Conservation (phyloP, 1,140 invertebrate genomes). For the Chironomus striatipennis region DNA sequence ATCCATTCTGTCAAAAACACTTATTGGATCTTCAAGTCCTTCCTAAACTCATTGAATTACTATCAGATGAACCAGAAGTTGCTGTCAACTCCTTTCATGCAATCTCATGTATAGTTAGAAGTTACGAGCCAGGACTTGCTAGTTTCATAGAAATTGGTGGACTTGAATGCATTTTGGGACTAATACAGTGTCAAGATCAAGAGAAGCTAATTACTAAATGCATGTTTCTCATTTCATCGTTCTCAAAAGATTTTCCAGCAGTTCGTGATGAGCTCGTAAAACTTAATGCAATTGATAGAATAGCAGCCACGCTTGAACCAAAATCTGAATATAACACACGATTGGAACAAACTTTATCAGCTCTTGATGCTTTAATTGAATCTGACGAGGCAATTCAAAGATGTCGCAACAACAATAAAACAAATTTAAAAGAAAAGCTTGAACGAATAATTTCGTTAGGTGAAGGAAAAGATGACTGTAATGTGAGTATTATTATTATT, state of each 20-base stretch:
- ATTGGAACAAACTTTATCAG: background rate
- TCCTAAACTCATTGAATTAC: constrained; percentile 43
- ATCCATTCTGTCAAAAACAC: constrained; percentile 51
- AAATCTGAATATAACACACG: background rate
- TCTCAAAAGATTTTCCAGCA: constrained; percentile 25
- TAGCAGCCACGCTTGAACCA: background rate
- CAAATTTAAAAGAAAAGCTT: background rate
- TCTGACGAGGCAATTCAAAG: background rate
- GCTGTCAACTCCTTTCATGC: constrained; percentile 52
- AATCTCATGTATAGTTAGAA: constrained; percentile 47
- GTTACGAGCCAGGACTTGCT: constrained; percentile 27
- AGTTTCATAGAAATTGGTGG: constrained; percentile 27
- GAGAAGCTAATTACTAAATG: constrained; percentile 26
- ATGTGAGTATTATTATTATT: constrained; percentile 4
- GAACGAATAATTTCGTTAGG: background rate
- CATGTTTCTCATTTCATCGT: constrained; percentile 27
- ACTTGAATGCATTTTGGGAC: constrained; percentile 25
- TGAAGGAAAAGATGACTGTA: background rate
- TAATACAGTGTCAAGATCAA: constrained; percentile 24
- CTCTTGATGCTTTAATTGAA: background rate
- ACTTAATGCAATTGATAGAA: constrained; percentile 23
- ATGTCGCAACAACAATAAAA: background rate
- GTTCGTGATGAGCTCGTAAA: constrained; percentile 24
- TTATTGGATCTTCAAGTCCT: constrained; percentile 45
- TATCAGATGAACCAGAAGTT: constrained; percentile 44